A percentile compares a stretch with the other conserved stretches of the same genome.
Conservation (phyloP, 2,113 vertebrate genomes). For the Nettapus auritus region DNA sequence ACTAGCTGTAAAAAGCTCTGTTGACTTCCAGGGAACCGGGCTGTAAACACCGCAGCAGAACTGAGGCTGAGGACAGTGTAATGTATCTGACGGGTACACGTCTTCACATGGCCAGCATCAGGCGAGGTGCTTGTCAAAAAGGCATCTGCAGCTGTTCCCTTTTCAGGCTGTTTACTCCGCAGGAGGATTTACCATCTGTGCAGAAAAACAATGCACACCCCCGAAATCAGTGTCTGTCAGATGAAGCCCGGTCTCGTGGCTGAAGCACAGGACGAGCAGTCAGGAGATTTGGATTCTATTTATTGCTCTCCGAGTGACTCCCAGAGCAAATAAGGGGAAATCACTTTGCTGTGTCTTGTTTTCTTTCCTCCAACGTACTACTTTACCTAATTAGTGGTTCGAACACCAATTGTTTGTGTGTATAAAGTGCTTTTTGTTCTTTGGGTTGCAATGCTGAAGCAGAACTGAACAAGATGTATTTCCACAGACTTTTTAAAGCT, state of each 20-base stretch:
- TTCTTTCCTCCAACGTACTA: background rate
- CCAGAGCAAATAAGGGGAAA: conserved; percentile 14
- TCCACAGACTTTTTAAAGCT: background rate
- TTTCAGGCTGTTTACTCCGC: conserved; percentile 6
- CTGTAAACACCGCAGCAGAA: background rate
- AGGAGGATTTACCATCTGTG: conserved; percentile 51
- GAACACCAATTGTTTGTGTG: background rate
- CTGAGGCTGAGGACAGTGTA: background rate
- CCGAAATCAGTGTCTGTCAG: background rate
- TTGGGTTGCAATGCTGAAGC: background rate
- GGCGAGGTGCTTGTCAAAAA: background rate
- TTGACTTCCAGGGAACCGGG: conserved; percentile 37
- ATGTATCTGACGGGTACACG: background rate
- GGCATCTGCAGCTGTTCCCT: conserved; percentile 41
- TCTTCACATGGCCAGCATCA: background rate
- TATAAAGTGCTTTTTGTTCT: background rate
- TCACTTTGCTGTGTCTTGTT: background rate
- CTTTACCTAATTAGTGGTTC: background rate
- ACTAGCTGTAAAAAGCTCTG: background rate
- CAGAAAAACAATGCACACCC: conserved; percentile 25
- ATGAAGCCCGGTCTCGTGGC: conserved; percentile 37
- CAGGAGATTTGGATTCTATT: conserved; percentile 59
- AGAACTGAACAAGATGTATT: background rate
- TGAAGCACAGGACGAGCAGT: conserved; percentile 54
- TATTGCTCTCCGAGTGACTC: conserved; percentile 25